Conservation (phyloP, 2,113 vertebrate species). For the Geococcyx californianus region DNA sequence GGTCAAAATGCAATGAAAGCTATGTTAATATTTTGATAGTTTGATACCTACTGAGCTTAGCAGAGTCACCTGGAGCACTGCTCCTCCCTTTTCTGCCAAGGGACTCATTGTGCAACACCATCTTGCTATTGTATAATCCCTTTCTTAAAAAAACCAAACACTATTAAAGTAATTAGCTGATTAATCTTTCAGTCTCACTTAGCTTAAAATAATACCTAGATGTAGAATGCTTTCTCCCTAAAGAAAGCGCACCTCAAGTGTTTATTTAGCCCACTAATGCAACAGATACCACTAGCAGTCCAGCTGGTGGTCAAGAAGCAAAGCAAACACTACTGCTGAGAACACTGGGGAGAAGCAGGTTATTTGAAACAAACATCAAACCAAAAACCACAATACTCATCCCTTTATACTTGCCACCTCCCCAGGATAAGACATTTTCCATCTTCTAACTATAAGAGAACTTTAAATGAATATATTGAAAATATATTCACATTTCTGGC, state of each 20-base stretch:
- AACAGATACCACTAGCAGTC: background rate
- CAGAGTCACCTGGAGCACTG: background rate
- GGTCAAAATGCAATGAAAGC: background rate
- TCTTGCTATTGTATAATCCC: background rate
- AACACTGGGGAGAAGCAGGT: background rate
- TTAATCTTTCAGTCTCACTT: slow-evolving; percentile 39
- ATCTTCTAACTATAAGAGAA: background rate
- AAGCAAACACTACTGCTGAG: background rate
- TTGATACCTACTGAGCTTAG: background rate
- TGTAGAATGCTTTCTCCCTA: background rate
- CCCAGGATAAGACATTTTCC: background rate
- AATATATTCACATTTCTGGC: background rate
- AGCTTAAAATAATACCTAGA: slow-evolving; percentile 13
- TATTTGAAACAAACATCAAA: background rate
- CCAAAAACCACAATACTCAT: background rate
- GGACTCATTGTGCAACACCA: background rate
- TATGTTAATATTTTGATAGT: background rate
- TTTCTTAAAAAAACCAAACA: background rate
- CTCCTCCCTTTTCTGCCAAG: background rate
- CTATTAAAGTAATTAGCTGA: slow-evolving; percentile 2
- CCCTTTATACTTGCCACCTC: background rate
- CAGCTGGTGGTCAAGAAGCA: background rate
- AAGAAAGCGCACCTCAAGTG: slow-evolving; percentile 4
- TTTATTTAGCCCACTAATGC: slow-evolving; percentile 6
- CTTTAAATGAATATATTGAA: background rate